Base-by-base conservation (phyloP, 2,113 vertebrate genomes). In the Calypte anna region DNA sequence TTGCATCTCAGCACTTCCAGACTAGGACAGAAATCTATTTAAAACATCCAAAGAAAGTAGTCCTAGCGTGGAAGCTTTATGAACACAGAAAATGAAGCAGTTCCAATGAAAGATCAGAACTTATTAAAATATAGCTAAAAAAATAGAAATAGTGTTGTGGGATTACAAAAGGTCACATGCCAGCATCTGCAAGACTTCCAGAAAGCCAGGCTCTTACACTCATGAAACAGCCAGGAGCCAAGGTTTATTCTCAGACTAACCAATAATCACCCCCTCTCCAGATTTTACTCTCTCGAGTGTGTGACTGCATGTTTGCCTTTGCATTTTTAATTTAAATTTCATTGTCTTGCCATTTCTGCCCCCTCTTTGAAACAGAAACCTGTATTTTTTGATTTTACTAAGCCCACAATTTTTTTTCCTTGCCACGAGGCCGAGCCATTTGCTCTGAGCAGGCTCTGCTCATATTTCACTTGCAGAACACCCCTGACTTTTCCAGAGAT, bases 111-210 rank as follows among this genome's bases (percentile, higher is more conserved):
- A 91, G 88, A 66, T 81, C 72, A 88, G 57, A 63, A 59, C 28
- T 83, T 92, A 73, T 61, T 94, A 86, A 88, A 92, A 91, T 46
- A 27, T 36, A 94, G 38, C 40, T 62, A 84, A 51, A 31, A n/a
- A 69, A 92, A 76, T 62, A 30, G 53, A 79, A 92, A 46, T 7
- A 76, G 78, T 25, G n/a, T 70, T 76, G 61, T 43, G 59, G 86
- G 84, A 72, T 76, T 92, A 62, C 78, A 59, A 73, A 86, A 73
- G 63, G 27, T 66, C 85, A 30, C 22, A 53, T 24, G 62, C 30
- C 28, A 76, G 63, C 15, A 51, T 64, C 78, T 73, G 43, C 59
- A 76, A 51, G 10, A 13, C 19, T 85, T 91, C 15, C 5, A 48
- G 76, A 88, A 80, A 86, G 58, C 54, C 68, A 86, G 36, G 43